Evolutionary conservation across 2,113 vertebrate species (phyloP), one percentile per base, ranked within the genome.

Genomic region (Lethenteron reissneri): DNA sequence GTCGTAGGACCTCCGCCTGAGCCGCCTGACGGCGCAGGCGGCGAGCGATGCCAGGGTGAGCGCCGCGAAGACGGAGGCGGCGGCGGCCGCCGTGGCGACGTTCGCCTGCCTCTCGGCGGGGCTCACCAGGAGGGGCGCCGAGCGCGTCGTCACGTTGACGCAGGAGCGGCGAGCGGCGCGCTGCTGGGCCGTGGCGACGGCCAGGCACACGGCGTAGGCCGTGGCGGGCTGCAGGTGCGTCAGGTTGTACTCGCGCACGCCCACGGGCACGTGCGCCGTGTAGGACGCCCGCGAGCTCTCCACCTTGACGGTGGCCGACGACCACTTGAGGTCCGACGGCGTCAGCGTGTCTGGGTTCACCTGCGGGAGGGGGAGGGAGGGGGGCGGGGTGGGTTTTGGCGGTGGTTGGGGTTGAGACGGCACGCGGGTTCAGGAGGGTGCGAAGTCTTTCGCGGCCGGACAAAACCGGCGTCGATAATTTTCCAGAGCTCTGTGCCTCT

Each of bases 261-360:
- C 84, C 1, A 83, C 81, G 0, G 84, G 84, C 9, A 87, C 84
- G 74, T 82, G 78, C 12, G 84, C 79, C 0, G 81, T 85, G 78
- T 85, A 86, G 81, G 83, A 86, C 74, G 86, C 83, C 75, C 84
- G 83, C 64, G 81, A 78, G 75, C 83, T 87, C 76, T 85, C 79
- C 19, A 87, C 85, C 75, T 83, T 82, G 73, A 86, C 77, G 1
- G 79, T 83, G n/a, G 85, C 85, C 2, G 83, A 83, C 57, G 80
- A 77, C 83, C 84, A 86, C 3, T 72, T 78, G 71, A 41, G 5
- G 41, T 41, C 41, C 41, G 41, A 41, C 41, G 41, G 41, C 41
- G 41, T 41, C 41, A 41, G 41, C 41, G 41, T 41, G 41, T 41
- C 41, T 41, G 41, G 41, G 41, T 41, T 41, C 41, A 41, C 41